Evolutionary conservation across 2,113 vertebrate genomes (phyloP).

Genomic region (Lasiurus cinereus): DNA sequence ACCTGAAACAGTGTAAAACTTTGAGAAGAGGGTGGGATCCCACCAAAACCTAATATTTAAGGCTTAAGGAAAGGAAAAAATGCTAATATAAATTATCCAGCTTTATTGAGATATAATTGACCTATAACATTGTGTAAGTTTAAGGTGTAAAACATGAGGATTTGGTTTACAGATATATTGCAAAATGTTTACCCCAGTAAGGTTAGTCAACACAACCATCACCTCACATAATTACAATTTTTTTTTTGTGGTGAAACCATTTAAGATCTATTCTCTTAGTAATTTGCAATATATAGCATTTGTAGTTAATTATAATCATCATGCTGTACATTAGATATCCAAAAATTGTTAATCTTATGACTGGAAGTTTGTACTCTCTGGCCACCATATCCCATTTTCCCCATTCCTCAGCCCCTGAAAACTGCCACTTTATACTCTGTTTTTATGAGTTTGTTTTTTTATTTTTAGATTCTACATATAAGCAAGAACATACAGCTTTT

Average conservation of each 20-base stretch:
- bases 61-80: slow-evolving; percentile 28
- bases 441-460: no score
- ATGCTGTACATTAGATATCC: neutral
- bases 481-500: neutral
- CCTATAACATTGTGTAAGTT: no score
- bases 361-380: neutral
- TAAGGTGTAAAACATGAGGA: no score
- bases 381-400: neutral
- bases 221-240: no score
- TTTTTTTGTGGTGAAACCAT: neutral
- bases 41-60: neutral
- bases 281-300: neutral
- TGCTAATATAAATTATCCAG: neutral
- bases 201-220: no score
- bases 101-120: neutral
- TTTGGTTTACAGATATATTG: no score
- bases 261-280: neutral
- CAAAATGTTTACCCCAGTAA: no score
- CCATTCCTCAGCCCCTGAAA: no score
- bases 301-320: neutral
- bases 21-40: neutral
- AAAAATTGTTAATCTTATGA: neutral
- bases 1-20: neutral
- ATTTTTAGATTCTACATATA: no score
- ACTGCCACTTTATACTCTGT: no score